phyloP scores from a whole-genome alignment of 2,888 invertebrate genomes.

The Hirtodrosophila histrioides region DNA sequence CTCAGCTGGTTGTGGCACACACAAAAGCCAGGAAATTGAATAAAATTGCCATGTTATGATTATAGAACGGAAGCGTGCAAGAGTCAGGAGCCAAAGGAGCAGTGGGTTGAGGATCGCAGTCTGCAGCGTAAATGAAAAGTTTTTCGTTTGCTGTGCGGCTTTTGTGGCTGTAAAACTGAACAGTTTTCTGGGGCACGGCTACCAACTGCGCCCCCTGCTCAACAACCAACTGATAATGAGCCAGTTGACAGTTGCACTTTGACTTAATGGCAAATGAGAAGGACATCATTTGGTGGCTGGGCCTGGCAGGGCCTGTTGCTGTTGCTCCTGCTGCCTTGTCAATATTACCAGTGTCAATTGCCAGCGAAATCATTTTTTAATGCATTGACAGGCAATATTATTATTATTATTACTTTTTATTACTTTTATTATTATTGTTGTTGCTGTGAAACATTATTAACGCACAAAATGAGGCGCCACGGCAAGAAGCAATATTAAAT shows the following conservation, averaged over 20 bases:
- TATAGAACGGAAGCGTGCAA: slow-evolving; percentile 64
- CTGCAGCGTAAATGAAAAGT: slow-evolving; percentile 38
- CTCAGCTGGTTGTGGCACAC: slow-evolving; percentile 42
- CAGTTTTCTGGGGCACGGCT: slow-evolving; percentile 4
- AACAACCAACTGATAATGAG: slow-evolving; percentile 55
- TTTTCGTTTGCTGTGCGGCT: slow-evolving; percentile 40
- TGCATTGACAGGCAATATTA: slow-evolving; percentile 28
- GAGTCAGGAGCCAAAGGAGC: slow-evolving; percentile 23
- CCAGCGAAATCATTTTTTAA: slow-evolving; percentile 1
- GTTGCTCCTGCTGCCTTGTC: neutral
- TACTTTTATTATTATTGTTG: slow-evolving; percentile 8
- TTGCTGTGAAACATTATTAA: slow-evolving; percentile 38
- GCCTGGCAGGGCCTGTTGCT: neutral
- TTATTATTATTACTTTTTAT: slow-evolving; percentile 24
- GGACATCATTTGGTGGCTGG: slow-evolving; percentile 18
- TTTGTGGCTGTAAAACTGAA: slow-evolving; percentile 21
- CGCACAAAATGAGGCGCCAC: slow-evolving; percentile 46
- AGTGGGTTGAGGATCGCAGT: neutral
- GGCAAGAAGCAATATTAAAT: slow-evolving; percentile 56
- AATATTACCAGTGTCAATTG: slow-evolving; percentile 5
- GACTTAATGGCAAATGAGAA: slow-evolving; percentile 20
- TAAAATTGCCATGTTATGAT: slow-evolving; percentile 75
- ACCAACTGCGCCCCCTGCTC: slow-evolving; percentile 41
- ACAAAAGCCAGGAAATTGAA: slow-evolving; percentile 74
- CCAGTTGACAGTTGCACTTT: slow-evolving; percentile 56